phyloP scores from a whole-genome alignment of 2,888 invertebrate genomes.

The Leucania comma region DNA sequence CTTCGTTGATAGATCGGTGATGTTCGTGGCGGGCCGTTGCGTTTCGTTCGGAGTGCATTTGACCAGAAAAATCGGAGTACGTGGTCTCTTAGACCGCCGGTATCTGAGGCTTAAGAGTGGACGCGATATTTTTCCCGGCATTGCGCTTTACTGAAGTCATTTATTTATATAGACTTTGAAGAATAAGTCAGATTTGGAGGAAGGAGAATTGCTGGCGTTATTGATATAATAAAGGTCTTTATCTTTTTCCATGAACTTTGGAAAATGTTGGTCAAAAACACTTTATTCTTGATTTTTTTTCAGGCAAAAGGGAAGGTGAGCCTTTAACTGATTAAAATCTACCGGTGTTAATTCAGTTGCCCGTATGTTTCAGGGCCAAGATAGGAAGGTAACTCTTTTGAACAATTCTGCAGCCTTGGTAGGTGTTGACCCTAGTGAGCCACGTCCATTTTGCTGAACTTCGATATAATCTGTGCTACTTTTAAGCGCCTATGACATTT shows the following conservation, averaged over 20 bases:
- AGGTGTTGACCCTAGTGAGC: too few species aligned
- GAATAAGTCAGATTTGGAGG: conserved; percentile 2
- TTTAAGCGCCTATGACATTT: too few species aligned
- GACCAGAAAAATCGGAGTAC: conserved; percentile 87
- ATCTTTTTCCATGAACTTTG: too few species aligned
- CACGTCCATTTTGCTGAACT: too few species aligned
- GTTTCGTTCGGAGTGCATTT: conserved; percentile 81
- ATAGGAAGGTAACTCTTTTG: too few species aligned
- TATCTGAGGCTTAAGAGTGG: conserved; percentile 66
- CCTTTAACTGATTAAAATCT: too few species aligned
- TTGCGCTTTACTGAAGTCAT: conserved; percentile 34
- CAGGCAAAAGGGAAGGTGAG: too few species aligned
- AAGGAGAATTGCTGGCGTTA: not conserved
- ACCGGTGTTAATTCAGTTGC: too few species aligned
- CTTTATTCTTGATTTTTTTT: too few species aligned
- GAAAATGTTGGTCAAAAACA: not conserved
- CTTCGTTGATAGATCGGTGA: conserved; percentile 87
- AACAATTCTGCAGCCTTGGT: too few species aligned
- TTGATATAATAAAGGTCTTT: not conserved
- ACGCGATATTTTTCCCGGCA: conserved; percentile 55
- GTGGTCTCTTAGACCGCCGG: conserved; percentile 74
- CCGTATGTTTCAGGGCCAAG: too few species aligned
- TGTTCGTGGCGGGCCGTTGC: conserved; percentile 76
- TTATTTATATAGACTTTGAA: conserved; percentile 43
- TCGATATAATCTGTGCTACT: too few species aligned